Evolutionary conservation across 64 coral and sea anemone genomes (phyloP).

Genomic region (Stylophora pistillata): DNA sequence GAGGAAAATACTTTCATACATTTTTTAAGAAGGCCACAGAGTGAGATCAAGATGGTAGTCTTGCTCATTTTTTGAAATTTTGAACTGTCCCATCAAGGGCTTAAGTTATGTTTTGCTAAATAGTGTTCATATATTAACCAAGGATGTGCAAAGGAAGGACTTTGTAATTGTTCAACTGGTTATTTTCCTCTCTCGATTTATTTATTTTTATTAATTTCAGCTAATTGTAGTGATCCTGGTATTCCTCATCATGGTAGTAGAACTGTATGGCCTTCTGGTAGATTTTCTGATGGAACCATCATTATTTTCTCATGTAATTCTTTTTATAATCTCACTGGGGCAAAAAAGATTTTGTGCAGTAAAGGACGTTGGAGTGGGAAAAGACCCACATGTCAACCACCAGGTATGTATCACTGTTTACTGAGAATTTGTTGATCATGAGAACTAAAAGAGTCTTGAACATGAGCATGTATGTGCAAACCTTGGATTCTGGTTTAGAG

Average conservation of each 20-base stretch:
- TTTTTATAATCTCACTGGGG: neutral
- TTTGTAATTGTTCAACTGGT: neutral
- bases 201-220: neutral
- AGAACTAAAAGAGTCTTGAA: neutral
- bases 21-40: too few relatives aligned
- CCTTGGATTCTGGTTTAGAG: too few relatives aligned
- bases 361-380: slow-evolving; percentile 6
- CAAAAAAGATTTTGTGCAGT: neutral
- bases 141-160: too few relatives aligned
- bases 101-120: too few relatives aligned
- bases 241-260: neutral
- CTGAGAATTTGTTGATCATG: neutral
- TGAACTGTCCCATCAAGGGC: too few relatives aligned
- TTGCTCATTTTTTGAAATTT: too few relatives aligned
- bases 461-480: neutral
- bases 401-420: neutral
- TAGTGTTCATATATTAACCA: too few relatives aligned
- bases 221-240: slow-evolving; percentile 21
- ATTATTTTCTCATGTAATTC: slow-evolving; percentile 7
- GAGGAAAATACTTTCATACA: too few relatives aligned
- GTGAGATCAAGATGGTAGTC: too few relatives aligned
- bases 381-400: neutral
- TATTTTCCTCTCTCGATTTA: too few relatives aligned
- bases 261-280: neutral
- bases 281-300: neutral